Evolutionary conservation across 2,113 vertebrate species (phyloP), one percentile per base, ranked within the genome.

Genomic region (Stigmatopora nigra): DNA sequence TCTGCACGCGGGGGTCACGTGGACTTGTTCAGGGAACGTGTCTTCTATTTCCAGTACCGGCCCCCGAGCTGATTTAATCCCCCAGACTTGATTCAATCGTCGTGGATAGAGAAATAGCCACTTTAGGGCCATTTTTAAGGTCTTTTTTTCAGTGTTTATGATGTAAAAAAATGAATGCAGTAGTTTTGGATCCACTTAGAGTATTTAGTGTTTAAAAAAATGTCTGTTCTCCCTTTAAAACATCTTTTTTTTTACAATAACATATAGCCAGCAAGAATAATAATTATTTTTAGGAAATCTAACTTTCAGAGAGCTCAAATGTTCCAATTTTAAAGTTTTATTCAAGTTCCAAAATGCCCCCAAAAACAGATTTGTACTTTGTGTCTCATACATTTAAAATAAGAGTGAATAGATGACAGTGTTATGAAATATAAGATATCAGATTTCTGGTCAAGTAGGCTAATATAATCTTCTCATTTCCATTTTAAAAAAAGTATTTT

Each of bases 1-100:
- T 58, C 53, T 69, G 51, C 56, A 3, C 3, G 3, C 35, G 64
- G 48, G 55, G 72, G 69, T 82, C 77, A 80, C 73, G 68, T 80
- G 74, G 70, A 68, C 75, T 71, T 79, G 79, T 76, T 76, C 60
- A 47, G 71, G 72, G 70, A 45, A 51, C 75, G 78, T 73, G 76
- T 81, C 72, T 85, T 88, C 87, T 89, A 89, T 90, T 91, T 89
- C 81, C 81, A 84, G 85, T 79, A 63, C 55, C 68, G 68, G 75
- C 78, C 73, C 25, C 68, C 83, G 79, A 88, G 84, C 81, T 77
- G 62, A 76, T 84, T 83, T 89, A 89, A 89, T 87, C 80, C 86
- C 74, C 67, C 72, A 46, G 49, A 82, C 78, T 79, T 78, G 67
- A 69, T 67, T 75, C 73, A 51, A 76, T 78, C 52, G 47, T 75